Base-by-base conservation (phyloP, 2,113 vertebrate species). In the Sardina pilchardus region DNA sequence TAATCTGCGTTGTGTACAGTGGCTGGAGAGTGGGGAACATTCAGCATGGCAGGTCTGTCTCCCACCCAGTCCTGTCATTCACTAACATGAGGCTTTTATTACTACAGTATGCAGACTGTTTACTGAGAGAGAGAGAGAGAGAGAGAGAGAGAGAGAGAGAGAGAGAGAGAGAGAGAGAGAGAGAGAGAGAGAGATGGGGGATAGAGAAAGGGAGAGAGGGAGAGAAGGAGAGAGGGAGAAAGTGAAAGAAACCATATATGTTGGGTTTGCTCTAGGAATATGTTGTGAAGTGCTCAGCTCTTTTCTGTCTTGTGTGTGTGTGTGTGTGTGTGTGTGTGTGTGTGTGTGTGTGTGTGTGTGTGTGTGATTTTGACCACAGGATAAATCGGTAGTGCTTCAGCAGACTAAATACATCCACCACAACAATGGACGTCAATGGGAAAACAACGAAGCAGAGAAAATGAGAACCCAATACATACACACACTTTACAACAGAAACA, bases 151-250 rank as follows among this genome's bases (percentile, higher is more conserved):
- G 81, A 50, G 56, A 17, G 16, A 3, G 48, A 17, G 48, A 50
- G 16, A 17, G 48, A 17, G 75, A 17, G 48, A 50, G 48, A 16
- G 48, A 50, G 48, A 12, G 16, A 17, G 12, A 16, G 48, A 17
- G 75, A 50, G 12, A 50, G 48, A 17, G 16, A 12, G 47, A 10
- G 47, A 48, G 12, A 12, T 1, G 12, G 17, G 90, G 91, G 92
- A 92, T 75, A 88, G 85, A 48, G 47, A 48, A 10, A 12, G 9
- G 12, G 9, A 10, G 47, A 48, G 12, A 48, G 47, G 12, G 17
- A 12, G 47, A 12, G 47, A 48, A 14, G 12, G 47, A 14, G 47
- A 48, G 12, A 12, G 47, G 12, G 75, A 80, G 36, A 80, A 19
- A 80, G 36, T 9, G 47, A 48, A 30, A 50, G 48, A 50, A 17